These are phyloP conservation scores for Macrosiphum euphorbiae DNA, from an alignment of 2,888 invertebrate genomes.

Conservation along the genomic window DNA sequence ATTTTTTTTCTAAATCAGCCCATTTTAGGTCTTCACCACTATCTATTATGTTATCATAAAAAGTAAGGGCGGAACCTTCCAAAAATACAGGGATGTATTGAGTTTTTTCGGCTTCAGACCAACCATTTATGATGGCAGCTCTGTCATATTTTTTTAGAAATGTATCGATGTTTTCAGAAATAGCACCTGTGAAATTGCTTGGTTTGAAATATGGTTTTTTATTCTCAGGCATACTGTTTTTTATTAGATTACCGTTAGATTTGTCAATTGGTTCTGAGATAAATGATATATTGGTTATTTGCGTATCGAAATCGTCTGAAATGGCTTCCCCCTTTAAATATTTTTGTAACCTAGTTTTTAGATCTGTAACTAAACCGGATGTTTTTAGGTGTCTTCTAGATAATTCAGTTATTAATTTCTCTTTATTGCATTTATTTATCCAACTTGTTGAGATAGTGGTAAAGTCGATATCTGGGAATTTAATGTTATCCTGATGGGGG, in stretches of 20 bases:
- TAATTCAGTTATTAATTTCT: neutral
- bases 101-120: neutral
- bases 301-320: neutral
- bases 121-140: neutral
- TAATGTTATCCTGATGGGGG: too few species aligned
- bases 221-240: neutral
- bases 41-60: neutral
- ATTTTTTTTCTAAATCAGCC: neutral
- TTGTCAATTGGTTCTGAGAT: neutral
- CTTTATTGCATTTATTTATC: neutral
- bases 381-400: neutral
- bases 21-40: neutral
- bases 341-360: neutral
- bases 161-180: neutral
- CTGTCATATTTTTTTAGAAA: neutral
- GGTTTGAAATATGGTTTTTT: slow-evolving; percentile 5
- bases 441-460: too few species aligned
- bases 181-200: neutral
- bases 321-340: neutral
- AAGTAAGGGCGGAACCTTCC: neutral
- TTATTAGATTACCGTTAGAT: neutral
- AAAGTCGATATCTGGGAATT: too few species aligned
- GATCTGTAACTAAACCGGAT: neutral
- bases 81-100: neutral
- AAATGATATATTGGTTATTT: neutral